Evolutionary conservation across 2,113 vertebrate genomes (phyloP).

Genomic region (Tretioscincus oriximinensis): DNA sequence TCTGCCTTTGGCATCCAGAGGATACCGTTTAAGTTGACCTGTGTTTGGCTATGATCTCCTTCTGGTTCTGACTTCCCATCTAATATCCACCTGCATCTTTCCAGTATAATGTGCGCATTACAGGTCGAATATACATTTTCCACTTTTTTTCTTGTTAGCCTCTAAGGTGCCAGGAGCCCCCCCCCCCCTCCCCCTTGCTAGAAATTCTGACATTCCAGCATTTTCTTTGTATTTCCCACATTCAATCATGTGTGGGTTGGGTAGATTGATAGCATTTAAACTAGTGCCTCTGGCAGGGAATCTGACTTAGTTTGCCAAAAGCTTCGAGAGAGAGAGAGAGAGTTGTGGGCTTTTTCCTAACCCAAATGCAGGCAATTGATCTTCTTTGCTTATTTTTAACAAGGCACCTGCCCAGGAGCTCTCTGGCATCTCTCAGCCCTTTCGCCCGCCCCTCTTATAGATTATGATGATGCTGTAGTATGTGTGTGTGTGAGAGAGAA

Average conservation of each 20-base stretch:
- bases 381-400: constrained; percentile 23
- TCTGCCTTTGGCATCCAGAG: constrained; percentile 39
- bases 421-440: not conserved
- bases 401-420: not conserved
- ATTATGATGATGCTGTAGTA: not conserved
- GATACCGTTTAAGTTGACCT: constrained; percentile 51
- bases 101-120: no score
- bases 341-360: not conserved
- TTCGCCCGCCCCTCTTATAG: not conserved
- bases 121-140: constrained; percentile 47
- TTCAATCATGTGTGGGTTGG: not conserved
- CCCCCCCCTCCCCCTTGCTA: no score
- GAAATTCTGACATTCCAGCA: no score
- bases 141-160: constrained; percentile 22
- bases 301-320: constrained; percentile 53
- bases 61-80: constrained; percentile 19
- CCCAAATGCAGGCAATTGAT: constrained; percentile 29
- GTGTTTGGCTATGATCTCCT: constrained; percentile 29
- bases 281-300: constrained; percentile 52
- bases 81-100: no score
- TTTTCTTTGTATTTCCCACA: no score
- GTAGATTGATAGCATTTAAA: constrained; percentile 41
- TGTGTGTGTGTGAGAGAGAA: not conserved
- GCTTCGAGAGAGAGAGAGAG: not conserved
- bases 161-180: no score